Evolutionary conservation across 2,888 invertebrate genomes (phyloP).

Genomic region (Stomorhina lunata): DNA sequence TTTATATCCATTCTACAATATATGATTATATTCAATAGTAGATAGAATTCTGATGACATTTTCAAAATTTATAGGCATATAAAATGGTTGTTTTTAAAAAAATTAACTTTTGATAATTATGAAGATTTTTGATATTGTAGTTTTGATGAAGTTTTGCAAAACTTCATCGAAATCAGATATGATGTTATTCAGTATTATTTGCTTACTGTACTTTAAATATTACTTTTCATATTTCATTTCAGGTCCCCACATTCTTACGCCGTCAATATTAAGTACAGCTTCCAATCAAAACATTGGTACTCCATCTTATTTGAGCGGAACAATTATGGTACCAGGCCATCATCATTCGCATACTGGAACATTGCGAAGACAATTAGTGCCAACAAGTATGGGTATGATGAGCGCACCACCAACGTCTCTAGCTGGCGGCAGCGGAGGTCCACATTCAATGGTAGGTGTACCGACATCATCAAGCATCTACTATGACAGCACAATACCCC

Average conservation of each 20-base stretch:
- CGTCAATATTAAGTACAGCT: conserved; percentile 72
- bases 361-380: conserved; percentile 76
- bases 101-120: too few species aligned
- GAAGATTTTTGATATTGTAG: too few species aligned
- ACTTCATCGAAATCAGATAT: too few species aligned
- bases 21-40: too few species aligned
- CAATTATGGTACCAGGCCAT: conserved; percentile 77
- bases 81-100: too few species aligned
- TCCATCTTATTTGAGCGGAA: conserved; percentile 76
- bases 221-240: conserved; percentile 25
- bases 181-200: too few species aligned
- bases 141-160: neutral
- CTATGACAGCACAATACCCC: conserved; percentile 77
- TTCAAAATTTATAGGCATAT: too few species aligned
- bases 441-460: conserved; percentile 70
- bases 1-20: too few species aligned
- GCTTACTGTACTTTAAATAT: neutral
- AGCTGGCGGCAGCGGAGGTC: conserved; percentile 58
- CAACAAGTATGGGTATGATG: conserved; percentile 76
- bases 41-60: too few species aligned
- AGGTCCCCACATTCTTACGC: conserved; percentile 75
- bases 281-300: conserved; percentile 70
- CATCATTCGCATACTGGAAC: conserved; percentile 76
- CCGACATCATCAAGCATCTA: conserved; percentile 73
- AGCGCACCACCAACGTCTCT: conserved; percentile 69